These are phyloP conservation scores for Bombus fervidus DNA, from an alignment of 1,140 invertebrate genomes.

Conservation along the genomic window DNA sequence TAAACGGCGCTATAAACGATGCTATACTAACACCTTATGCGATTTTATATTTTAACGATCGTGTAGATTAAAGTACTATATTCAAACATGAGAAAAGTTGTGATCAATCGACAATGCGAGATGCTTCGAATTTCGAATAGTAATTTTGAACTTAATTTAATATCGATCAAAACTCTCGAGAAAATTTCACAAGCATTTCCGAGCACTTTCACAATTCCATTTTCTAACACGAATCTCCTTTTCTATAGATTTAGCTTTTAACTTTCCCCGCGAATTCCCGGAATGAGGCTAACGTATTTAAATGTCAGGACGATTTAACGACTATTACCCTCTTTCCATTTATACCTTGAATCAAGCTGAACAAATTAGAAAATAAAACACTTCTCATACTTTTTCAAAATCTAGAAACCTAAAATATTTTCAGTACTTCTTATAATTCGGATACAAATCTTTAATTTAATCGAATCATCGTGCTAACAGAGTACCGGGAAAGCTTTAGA, in stretches of 20 bases:
- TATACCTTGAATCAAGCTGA: background rate
- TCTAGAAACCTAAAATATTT: too few species aligned
- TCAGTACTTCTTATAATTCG: too few species aligned
- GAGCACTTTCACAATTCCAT: background rate
- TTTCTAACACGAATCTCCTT: background rate
- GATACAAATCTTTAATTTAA: too few species aligned
- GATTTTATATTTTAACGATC: too few species aligned
- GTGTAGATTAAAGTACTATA: too few species aligned
- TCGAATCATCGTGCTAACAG: too few species aligned
- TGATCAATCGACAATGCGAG: background rate
- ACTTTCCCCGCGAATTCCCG: background rate
- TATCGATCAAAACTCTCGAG: background rate
- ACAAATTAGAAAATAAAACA: too few species aligned
- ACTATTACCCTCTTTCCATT: background rate
- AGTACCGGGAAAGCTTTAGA: too few species aligned
- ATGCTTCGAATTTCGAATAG: background rate
- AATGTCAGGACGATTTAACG: background rate
- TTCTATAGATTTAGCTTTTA: background rate
- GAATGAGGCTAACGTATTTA: background rate
- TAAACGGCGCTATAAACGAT: too few species aligned
- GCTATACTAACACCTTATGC: too few species aligned
- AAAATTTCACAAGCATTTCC: background rate
- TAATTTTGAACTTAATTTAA: background rate
- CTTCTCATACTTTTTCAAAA: too few species aligned
- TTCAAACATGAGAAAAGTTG: too few species aligned